Evolutionary conservation across 2,797 vertebrate genomes (phyloP).

Genomic region (Lepus oiostolus): DNA sequence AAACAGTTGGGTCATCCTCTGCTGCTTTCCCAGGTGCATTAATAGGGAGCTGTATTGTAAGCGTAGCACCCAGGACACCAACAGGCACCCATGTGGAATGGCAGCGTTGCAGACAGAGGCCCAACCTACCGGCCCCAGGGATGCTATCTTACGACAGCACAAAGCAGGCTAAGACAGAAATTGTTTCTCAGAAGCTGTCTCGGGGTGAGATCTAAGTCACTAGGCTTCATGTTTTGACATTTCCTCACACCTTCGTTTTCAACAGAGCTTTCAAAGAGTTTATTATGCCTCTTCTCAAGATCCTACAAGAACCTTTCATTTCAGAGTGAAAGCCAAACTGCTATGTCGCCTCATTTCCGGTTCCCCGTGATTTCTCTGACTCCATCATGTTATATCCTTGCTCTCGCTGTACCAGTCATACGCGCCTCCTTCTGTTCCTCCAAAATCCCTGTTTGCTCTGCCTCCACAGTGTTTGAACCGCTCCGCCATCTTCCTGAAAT

Average conservation of each 20-base stretch:
- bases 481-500: neutral
- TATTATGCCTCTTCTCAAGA: neutral
- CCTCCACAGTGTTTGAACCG: too few species aligned
- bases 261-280: neutral
- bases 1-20: too few species aligned
- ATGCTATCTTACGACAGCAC: neutral
- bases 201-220: too few species aligned
- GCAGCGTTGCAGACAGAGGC: too few species aligned
- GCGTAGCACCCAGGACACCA: too few species aligned
- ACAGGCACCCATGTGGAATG: too few species aligned
- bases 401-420: neutral
- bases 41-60: too few species aligned
- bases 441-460: neutral
- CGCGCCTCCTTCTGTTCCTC: neutral
- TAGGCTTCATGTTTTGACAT: neutral
- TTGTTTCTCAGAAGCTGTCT: too few species aligned
- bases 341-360: too few species aligned
- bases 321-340: neutral
- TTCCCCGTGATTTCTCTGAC: neutral
- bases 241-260: neutral
- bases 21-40: too few species aligned
- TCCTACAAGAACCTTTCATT: neutral
- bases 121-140: too few species aligned
- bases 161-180: neutral
- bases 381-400: neutral